Evolutionary conservation across 2,113 vertebrate species (phyloP).

Genomic region (Anseranas semipalmata): DNA sequence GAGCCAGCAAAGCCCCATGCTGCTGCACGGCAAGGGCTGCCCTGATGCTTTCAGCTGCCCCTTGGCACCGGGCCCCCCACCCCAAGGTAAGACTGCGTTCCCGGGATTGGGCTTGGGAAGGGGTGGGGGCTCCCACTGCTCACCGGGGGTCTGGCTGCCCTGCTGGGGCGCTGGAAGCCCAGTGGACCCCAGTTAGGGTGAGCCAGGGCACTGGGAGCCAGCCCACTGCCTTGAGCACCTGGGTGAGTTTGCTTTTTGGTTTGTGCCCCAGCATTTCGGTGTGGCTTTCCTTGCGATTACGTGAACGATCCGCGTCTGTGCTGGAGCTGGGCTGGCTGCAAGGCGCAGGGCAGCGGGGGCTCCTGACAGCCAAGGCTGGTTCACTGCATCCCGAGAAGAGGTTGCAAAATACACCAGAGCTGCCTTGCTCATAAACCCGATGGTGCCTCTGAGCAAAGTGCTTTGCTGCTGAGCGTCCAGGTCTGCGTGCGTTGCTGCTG

Average conservation of each 20-base stretch:
- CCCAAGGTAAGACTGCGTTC: neutral
- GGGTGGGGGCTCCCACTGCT: neutral
- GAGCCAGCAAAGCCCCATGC: neutral
- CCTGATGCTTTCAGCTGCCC: fast-evolving
- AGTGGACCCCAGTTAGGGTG: fast-evolving
- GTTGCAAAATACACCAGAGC: too few relatives aligned
- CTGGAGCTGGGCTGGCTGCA: too few relatives aligned
- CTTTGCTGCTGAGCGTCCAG: neutral
- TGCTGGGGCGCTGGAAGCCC: neutral
- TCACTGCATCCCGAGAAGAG: too few relatives aligned
- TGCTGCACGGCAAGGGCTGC: fast-evolving
- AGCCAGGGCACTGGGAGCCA: neutral
- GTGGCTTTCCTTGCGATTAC: neutral
- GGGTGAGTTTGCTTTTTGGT: neutral
- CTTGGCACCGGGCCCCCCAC: neutral
- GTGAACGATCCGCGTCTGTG: too few relatives aligned
- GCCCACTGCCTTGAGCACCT: fast-evolving
- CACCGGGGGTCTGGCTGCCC: fast-evolving
- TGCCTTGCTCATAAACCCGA: neutral
- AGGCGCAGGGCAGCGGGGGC: too few relatives aligned
- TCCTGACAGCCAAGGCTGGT: too few relatives aligned
- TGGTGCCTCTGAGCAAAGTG: neutral
- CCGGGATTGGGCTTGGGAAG: fast-evolving
- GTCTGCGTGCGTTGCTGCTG: too few relatives aligned
- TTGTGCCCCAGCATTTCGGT: neutral